A percentile compares a stretch with the other conserved stretches of the same genome.
Evolutionary conservation across 2,113 vertebrate species (phyloP).

Genomic region (Vombatus ursinus): DNA sequence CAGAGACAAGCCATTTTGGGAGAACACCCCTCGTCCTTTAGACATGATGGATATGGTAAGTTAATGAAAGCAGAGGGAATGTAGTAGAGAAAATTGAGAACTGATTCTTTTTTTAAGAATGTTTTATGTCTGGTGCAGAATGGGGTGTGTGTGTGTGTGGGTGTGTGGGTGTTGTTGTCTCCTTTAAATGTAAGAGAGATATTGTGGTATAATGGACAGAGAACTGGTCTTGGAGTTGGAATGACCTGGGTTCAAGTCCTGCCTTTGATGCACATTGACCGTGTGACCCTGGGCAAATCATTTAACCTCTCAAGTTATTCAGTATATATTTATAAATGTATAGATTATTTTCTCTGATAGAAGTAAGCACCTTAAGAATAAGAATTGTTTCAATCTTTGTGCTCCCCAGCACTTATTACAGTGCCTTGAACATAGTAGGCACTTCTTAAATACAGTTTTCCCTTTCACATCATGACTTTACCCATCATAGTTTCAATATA

Average conservation of each 20-base stretch:
- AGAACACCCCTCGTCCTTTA: conserved; percentile 95
- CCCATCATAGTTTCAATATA: background rate
- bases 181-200: no score
- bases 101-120: conserved; percentile 16
- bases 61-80: conserved; percentile 77
- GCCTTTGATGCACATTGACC: background rate
- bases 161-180: no score
- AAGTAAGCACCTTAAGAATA: background rate
- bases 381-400: background rate
- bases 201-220: no score
- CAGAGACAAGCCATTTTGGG: conserved; percentile 97
- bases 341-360: background rate
- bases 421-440: no score
- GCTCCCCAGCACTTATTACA: background rate
- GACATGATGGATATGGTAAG: conserved; percentile 95
- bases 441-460: no score
- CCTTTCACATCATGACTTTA: background rate
- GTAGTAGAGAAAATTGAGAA: conserved; percentile 50
- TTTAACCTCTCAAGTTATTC: background rate
- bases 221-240: background rate
- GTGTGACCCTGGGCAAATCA: background rate
- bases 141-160: background rate
- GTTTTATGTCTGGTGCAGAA: conserved; percentile 65
- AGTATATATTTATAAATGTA: background rate
- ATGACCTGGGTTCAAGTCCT: background rate